phyloP scores from a whole-genome alignment of 92 coral and sea anemone species.

The Bergia puertoricense region DNA sequence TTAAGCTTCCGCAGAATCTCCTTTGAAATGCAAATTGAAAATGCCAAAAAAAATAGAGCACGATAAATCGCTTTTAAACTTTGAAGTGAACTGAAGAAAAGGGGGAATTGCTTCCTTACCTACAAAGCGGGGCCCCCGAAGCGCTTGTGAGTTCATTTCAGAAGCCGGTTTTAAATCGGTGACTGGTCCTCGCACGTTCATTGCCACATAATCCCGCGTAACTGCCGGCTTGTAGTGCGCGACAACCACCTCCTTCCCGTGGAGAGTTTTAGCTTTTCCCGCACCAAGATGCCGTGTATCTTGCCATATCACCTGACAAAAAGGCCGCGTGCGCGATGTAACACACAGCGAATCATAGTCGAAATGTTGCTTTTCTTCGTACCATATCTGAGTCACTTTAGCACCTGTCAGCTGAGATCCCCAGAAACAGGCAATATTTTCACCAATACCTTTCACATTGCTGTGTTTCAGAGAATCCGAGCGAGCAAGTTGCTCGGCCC shows the following conservation, averaged over 20 bases:
- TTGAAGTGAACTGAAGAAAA: background rate
- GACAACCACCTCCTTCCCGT: constrained; percentile 91
- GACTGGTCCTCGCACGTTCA: constrained; percentile 64
- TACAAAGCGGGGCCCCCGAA: constrained; percentile 54
- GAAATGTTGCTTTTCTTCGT: constrained; percentile 82
- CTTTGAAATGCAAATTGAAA: background rate
- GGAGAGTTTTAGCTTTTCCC: constrained; percentile 77
- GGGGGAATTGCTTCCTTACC: constrained; percentile 52
- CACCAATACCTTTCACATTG: constrained; percentile 77
- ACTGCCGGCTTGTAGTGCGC: constrained; percentile 91
- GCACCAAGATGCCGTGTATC: constrained; percentile 91
- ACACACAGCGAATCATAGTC: constrained; percentile 69
- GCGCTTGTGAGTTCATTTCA: constrained; percentile 43
- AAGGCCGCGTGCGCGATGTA: constrained; percentile 83
- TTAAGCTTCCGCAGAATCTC: background rate
- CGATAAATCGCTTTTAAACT: background rate
- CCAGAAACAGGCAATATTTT: constrained; percentile 91
- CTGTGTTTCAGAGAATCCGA: constrained; percentile 74
- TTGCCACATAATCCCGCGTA: constrained; percentile 63
- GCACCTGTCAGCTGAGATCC: constrained; percentile 93
- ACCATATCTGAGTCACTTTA: constrained; percentile 92
- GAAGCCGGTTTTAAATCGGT: constrained; percentile 33
- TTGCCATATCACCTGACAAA: constrained; percentile 96
- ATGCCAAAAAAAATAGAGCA: background rate
- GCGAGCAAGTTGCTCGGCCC: constrained; percentile 96